Conservation (phyloP, 1,140 invertebrate species). For the Patella vulgata region DNA sequence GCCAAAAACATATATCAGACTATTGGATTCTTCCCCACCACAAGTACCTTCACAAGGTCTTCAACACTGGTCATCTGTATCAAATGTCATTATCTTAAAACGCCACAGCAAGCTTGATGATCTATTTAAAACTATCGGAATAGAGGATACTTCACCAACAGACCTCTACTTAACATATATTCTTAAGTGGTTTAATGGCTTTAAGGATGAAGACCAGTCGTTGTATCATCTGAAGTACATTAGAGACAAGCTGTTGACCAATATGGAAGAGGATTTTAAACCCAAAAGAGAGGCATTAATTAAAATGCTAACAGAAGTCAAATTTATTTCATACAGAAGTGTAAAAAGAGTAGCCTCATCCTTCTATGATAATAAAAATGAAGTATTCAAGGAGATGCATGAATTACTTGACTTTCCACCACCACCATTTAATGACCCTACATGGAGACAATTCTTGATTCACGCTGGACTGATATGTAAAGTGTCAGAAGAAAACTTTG, state of each 20-base stretch:
- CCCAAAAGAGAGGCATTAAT: neutral
- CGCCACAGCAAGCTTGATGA: neutral
- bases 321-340: neutral
- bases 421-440: neutral
- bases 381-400: slow-evolving; percentile 32
- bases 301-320: neutral
- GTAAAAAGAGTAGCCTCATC: slow-evolving; percentile 1
- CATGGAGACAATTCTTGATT: slow-evolving; percentile 23
- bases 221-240: slow-evolving; percentile 28
- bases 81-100: slow-evolving; percentile 19
- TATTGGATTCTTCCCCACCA: no score
- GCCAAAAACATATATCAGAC: no score
- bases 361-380: slow-evolving; percentile 28
- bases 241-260: no score
- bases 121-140: slow-evolving; percentile 18
- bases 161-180: slow-evolving; percentile 34
- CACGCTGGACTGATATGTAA: slow-evolving; percentile 23
- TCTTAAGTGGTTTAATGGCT: slow-evolving; percentile 14
- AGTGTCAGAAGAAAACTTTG: slow-evolving; percentile 20
- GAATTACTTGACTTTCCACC: slow-evolving; percentile 21
- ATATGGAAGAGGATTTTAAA: no score
- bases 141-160: slow-evolving; percentile 2
- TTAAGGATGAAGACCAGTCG: slow-evolving; percentile 10
- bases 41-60: slow-evolving; percentile 20
- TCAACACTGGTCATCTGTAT: slow-evolving; percentile 13